Evolutionary conservation across 2,797 vertebrate genomes (phyloP).

Genomic region (Sebastes nivosus): DNA sequence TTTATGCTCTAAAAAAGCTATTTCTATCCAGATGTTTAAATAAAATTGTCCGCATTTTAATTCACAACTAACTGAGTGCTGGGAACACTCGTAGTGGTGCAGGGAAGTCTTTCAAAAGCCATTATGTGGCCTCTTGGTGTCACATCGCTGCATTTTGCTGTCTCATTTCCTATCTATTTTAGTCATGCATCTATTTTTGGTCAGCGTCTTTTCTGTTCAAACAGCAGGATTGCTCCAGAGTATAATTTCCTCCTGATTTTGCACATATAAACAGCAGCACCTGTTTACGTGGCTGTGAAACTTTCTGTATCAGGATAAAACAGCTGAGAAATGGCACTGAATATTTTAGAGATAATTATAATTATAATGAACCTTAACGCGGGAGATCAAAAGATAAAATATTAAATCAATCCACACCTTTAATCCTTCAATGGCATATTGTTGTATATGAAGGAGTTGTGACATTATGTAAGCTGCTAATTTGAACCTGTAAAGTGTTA

Average conservation of each 20-base stretch:
- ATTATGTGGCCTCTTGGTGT: background rate
- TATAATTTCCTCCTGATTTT: background rate
- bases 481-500: background rate
- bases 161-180: conserved; percentile 29
- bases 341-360: background rate
- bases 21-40: background rate
- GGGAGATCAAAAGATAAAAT: background rate
- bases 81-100: background rate
- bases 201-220: background rate
- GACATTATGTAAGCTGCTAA: background rate
- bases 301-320: background rate
- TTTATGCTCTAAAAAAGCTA: conserved; percentile 3
- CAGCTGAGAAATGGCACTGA: background rate
- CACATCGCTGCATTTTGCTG: background rate
- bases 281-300: background rate
- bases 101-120: background rate
- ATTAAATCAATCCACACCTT: background rate
- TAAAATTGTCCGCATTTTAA: background rate
- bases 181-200: background rate
- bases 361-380: background rate
- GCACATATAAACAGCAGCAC: background rate
- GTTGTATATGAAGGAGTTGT: background rate
- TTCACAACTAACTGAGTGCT: background rate
- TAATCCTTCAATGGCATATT: background rate
- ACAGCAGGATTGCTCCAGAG: background rate